Percentiles rank a stretch among this genome's conserved stretches.
phyloP scores from a whole-genome alignment of 2,797 vertebrate species.

The Mycteria americana region DNA sequence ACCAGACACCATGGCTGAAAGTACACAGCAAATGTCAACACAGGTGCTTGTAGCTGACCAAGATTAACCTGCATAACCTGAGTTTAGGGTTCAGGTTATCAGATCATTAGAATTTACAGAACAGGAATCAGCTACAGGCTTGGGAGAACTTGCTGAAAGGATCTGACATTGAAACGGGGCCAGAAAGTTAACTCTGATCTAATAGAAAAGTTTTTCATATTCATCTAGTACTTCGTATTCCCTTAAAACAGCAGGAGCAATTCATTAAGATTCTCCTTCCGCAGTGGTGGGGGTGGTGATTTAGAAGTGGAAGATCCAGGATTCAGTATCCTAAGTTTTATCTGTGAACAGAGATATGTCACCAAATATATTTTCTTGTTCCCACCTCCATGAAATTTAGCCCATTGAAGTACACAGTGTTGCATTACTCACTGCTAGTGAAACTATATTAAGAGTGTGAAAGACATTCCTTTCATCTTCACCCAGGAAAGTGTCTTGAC shows the following conservation, averaged over 20 bases:
- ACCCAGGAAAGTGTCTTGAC: not conserved
- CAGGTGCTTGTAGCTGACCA: not conserved
- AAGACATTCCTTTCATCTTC: slow-evolving; percentile 18
- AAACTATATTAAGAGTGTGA: slow-evolving; percentile 30
- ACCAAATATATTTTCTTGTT: slow-evolving; percentile 27
- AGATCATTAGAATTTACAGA: not conserved
- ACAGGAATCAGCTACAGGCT: not conserved
- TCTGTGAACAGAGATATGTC: slow-evolving; percentile 1
- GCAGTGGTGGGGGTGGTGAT: not conserved
- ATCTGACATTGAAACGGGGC: not conserved
- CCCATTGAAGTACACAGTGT: not conserved
- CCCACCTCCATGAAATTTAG: not conserved
- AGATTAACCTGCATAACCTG: not conserved
- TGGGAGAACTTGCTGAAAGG: not conserved
- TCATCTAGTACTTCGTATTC: not conserved
- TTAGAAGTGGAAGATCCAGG: slow-evolving; percentile 11
- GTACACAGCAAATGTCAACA: not conserved
- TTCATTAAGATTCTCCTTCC: slow-evolving; percentile 33
- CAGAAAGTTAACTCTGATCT: not conserved
- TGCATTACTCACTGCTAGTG: slow-evolving; percentile 42
- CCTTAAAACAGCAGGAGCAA: not conserved
- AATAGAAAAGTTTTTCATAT: not conserved
- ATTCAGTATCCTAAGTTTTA: not conserved
- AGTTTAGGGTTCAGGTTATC: not conserved
- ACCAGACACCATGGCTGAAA: not conserved